A percentile compares a stretch with the other conserved stretches of the same genome.
Conservation (phyloP, 2,888 invertebrate species). For the Patella caerulea region DNA sequence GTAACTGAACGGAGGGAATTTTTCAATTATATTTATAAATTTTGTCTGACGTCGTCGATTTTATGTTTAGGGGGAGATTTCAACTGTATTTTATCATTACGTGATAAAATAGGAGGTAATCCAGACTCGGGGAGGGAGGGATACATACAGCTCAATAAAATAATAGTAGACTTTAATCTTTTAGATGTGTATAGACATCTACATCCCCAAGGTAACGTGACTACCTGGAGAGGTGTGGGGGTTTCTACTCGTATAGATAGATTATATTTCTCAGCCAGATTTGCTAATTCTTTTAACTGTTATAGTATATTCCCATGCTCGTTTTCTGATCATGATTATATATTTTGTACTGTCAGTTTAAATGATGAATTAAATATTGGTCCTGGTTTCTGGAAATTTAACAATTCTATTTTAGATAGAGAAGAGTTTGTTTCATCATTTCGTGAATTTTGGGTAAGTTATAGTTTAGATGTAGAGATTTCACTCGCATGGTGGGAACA, state of each 20-base stretch:
- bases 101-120: too few species aligned
- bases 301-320: background rate
- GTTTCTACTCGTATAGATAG: background rate
- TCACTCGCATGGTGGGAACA: background rate
- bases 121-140: too few species aligned
- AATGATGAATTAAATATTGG: background rate
- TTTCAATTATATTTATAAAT: constrained; percentile 7
- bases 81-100: too few species aligned
- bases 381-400: background rate
- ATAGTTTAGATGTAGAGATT: background rate
- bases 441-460: background rate
- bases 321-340: background rate
- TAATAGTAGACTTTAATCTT: background rate
- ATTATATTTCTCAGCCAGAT: background rate
- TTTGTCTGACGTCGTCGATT: background rate
- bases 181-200: background rate
- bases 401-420: background rate
- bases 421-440: background rate
- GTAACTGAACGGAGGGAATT: background rate
- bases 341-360: background rate
- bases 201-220: background rate
- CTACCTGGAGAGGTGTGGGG: background rate
- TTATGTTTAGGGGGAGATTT: background rate
- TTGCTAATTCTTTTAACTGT: background rate
- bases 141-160: background rate